Percentiles rank a stretch among this genome's conserved stretches.
Evolutionary conservation across 2,113 vertebrate genomes (phyloP).

Genomic region (Sisor rabdophorus): DNA sequence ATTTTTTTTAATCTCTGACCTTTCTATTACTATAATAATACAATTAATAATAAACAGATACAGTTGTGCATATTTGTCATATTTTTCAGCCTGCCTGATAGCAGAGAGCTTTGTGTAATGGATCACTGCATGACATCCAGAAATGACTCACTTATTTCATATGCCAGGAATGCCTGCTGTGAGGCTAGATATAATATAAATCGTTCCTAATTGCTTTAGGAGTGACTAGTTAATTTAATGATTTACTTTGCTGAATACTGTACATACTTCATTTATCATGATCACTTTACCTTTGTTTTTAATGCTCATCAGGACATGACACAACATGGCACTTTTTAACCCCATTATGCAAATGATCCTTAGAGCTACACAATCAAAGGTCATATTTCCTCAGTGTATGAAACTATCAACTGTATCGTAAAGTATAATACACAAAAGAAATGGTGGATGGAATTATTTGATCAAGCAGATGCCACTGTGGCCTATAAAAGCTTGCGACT

Average conservation of each 20-base stretch:
- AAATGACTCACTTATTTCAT: neutral
- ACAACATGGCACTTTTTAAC: neutral
- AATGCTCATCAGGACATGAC: neutral
- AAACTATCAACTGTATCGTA: neutral
- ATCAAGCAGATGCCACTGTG: slow-evolving; percentile 6
- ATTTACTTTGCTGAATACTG: neutral
- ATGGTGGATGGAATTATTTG: too few species aligned
- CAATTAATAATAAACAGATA: neutral
- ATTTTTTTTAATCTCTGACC: neutral
- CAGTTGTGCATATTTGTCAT: neutral
- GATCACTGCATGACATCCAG: slow-evolving; percentile 17
- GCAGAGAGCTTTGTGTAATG: slow-evolving; percentile 6
- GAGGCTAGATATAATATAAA: neutral
- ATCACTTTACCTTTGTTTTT: slow-evolving; percentile 8
- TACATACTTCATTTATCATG: neutral
- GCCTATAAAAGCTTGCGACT: slow-evolving; percentile 1
- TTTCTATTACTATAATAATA: neutral
- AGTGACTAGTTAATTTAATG: slow-evolving; percentile 14
- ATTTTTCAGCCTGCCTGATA: neutral
- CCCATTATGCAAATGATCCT: neutral
- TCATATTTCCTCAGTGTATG: neutral
- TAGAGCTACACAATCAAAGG: too few species aligned
- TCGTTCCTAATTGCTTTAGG: slow-evolving; percentile 5
- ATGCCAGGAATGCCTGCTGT: slow-evolving; percentile 21
- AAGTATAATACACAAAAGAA: too few species aligned